A percentile compares a stretch with the other conserved stretches of the same genome.
Evolutionary conservation across 2,113 vertebrate genomes (phyloP).

Genomic region (Ahaetulla prasina): DNA sequence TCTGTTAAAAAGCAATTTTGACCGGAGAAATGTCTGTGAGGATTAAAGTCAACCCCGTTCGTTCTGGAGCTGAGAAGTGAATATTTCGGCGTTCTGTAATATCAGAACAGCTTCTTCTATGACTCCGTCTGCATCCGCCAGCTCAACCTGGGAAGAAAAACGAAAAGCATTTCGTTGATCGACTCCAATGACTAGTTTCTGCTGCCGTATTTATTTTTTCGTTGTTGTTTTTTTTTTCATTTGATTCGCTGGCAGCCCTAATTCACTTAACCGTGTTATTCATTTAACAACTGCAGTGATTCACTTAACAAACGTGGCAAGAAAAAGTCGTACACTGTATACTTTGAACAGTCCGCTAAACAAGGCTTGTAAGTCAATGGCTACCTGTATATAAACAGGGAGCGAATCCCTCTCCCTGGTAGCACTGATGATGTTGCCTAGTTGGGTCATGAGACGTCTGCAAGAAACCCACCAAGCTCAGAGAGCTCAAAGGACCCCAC

Average conservation of each 20-base stretch:
- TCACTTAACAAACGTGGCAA: too few species aligned
- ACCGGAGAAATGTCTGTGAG: background rate
- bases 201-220: background rate
- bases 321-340: background rate
- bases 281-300: too few species aligned
- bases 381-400: background rate
- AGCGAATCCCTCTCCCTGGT: background rate
- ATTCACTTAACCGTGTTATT: too few species aligned
- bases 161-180: background rate
- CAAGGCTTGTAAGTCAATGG: background rate
- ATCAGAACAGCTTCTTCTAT: constrained; percentile 61
- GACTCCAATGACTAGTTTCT: too few species aligned
- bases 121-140: constrained; percentile 73
- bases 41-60: background rate
- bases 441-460: background rate
- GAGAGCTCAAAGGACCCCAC: background rate
- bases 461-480: background rate
- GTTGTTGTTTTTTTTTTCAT: too few species aligned
- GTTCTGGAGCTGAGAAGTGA: background rate
- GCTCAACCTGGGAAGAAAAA: constrained; percentile 70
- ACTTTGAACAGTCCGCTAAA: background rate
- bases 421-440: background rate
- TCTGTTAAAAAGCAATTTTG: background rate
- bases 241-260: too few species aligned
- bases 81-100: constrained; percentile 38